Evolutionary conservation across 2,797 vertebrate species (phyloP).

Genomic region (Pteropus rufus): DNA sequence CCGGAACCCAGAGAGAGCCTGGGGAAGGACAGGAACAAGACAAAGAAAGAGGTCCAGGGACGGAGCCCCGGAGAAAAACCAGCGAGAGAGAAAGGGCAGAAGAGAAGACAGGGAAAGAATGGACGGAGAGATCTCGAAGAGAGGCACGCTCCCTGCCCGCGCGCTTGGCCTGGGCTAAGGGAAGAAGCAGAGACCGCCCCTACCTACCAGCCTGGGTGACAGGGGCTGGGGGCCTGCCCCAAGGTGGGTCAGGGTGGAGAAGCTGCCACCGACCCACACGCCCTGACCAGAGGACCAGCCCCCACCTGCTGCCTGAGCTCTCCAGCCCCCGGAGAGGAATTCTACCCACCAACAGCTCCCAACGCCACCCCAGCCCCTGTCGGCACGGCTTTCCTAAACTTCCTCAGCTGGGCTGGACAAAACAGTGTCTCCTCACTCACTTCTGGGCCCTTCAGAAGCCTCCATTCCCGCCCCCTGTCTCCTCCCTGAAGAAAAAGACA

Average conservation of each 20-base stretch:
- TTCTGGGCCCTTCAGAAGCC: background rate
- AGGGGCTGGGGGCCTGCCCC: background rate
- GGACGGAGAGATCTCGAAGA: background rate
- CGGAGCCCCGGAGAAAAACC: background rate
- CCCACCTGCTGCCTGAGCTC: background rate
- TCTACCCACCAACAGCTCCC: background rate
- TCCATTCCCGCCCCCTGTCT: background rate
- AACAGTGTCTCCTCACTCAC: background rate
- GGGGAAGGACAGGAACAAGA: background rate
- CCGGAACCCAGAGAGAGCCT: background rate
- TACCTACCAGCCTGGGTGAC: background rate
- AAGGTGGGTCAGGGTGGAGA: background rate
- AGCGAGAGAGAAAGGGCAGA: background rate
- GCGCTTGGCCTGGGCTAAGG: background rate
- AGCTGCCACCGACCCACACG: background rate
- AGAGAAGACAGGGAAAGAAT: background rate
- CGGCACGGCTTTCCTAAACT: background rate
- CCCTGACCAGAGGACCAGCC: rapidly evolving
- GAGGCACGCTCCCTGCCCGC: background rate
- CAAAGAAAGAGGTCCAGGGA: background rate
- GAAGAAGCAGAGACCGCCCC: background rate
- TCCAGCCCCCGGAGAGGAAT: background rate
- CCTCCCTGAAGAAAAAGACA: background rate
- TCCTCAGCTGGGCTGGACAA: background rate
- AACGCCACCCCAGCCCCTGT: background rate